phyloP scores from a whole-genome alignment of 2,113 vertebrate species.

The Lethenteron camtschaticum region DNA sequence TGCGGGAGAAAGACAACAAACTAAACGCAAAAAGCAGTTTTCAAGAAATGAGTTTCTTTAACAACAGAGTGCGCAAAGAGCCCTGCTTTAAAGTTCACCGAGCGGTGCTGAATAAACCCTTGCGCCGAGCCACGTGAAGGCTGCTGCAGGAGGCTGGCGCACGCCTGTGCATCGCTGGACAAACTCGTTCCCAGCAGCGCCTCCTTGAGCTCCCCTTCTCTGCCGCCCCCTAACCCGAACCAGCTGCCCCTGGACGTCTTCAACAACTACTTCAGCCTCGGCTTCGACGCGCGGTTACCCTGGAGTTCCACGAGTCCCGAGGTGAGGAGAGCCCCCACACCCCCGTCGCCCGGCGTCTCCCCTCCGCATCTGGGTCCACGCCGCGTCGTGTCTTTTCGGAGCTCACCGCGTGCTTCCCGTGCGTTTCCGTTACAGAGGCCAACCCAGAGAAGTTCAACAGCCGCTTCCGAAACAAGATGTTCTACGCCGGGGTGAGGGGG shows the following conservation, averaged over 20 bases:
- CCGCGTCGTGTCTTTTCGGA: too few relatives aligned
- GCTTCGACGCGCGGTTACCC: constrained; percentile 45
- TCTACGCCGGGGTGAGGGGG: constrained; percentile 77
- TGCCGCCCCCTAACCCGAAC: too few relatives aligned
- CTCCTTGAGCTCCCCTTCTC: constrained; percentile 12
- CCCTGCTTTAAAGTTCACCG: too few relatives aligned
- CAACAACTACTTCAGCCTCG: constrained; percentile 55
- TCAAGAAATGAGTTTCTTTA: too few relatives aligned
- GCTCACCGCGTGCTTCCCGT: background rate
- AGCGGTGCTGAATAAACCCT: too few relatives aligned
- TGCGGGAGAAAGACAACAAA: too few relatives aligned
- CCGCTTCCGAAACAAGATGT: constrained; percentile 89
- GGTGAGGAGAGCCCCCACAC: constrained; percentile 16
- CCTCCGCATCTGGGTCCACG: too few relatives aligned
- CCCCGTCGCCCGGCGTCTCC: too few relatives aligned
- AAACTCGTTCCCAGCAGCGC: background rate
- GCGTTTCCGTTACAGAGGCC: constrained; percentile 38
- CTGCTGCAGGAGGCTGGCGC: too few relatives aligned
- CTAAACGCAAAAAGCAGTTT: too few relatives aligned
- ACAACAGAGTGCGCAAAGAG: too few relatives aligned
- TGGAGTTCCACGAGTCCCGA: constrained; percentile 50
- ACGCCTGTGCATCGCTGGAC: background rate
- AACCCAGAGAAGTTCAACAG: constrained; percentile 95
- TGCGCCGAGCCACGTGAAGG: too few relatives aligned
- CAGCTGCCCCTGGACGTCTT: constrained; percentile 50